These are phyloP conservation scores for Lepidochrysops patricia DNA, from an alignment of 2,888 invertebrate genomes.

Conservation along the genomic window DNA sequence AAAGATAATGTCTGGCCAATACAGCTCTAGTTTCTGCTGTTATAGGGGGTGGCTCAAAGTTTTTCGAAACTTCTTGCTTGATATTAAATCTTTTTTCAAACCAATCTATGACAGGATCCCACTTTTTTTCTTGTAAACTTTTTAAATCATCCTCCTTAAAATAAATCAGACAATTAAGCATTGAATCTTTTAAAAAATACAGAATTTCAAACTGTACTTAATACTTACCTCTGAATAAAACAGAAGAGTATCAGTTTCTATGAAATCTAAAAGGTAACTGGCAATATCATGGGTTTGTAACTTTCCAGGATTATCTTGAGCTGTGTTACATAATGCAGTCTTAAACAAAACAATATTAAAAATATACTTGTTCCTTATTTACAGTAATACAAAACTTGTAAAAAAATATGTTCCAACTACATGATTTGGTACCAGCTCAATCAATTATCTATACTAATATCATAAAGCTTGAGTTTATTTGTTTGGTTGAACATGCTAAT, in stretches of 20 bases:
- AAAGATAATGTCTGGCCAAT: slow-evolving; percentile 84
- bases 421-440: too few relatives aligned
- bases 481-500: too few relatives aligned
- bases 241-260: slow-evolving; percentile 87
- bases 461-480: too few relatives aligned
- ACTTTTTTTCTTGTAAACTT: slow-evolving; percentile 84
- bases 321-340: slow-evolving; percentile 92
- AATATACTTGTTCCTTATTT: too few relatives aligned
- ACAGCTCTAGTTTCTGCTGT: slow-evolving; percentile 78
- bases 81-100: slow-evolving; percentile 87
- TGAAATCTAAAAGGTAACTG: slow-evolving; percentile 84
- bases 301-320: slow-evolving; percentile 93
- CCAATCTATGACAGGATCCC: slow-evolving; percentile 94
- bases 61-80: slow-evolving; percentile 79
- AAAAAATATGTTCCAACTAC: too few relatives aligned
- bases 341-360: slow-evolving; percentile 50
- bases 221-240: slow-evolving; percentile 81
- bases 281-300: slow-evolving; percentile 84
- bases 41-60: slow-evolving; percentile 81
- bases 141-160: slow-evolving; percentile 81
- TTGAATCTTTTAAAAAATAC: neutral
- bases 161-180: neutral
- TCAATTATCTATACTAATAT: too few relatives aligned
- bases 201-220: neutral
- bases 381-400: too few relatives aligned